A percentile compares a stretch with the other conserved stretches of the same genome.
Evolutionary conservation across 2,113 vertebrate species (phyloP).

Genomic region (Phyllostomus hastatus): DNA sequence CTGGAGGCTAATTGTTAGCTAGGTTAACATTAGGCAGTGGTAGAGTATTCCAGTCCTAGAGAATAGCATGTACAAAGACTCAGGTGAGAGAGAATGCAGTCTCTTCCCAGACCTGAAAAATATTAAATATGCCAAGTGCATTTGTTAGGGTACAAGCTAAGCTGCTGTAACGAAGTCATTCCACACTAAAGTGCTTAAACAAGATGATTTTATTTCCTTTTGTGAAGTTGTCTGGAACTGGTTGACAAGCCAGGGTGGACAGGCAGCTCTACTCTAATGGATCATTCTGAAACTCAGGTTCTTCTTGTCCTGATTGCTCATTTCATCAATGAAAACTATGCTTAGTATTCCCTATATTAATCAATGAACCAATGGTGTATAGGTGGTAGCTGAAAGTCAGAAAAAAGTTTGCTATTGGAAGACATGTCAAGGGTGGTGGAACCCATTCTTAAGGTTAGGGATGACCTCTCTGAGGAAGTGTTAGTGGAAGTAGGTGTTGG

Average conservation of each 20-base stretch:
- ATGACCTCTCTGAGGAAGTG: not conserved
- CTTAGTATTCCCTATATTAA: not conserved
- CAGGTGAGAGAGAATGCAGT: not conserved
- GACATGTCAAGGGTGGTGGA: not conserved
- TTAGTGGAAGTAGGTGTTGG: not conserved
- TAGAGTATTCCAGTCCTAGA: not conserved
- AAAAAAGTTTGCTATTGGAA: not conserved
- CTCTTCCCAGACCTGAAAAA: not conserved
- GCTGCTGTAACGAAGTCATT: not conserved
- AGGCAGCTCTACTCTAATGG: not conserved
- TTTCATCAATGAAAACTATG: not conserved
- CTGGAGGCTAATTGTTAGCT: not conserved
- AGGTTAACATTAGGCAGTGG: not conserved
- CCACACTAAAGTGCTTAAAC: not conserved
- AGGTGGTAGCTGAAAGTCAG: not conserved
- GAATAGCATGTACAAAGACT: not conserved
- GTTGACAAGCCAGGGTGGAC: not conserved
- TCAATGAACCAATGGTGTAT: not conserved
- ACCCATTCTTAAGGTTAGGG: not conserved
- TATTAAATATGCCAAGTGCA: not conserved
- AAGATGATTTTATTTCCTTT: not conserved
- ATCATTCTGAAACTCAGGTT: not conserved
- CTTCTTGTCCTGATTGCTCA: not conserved
- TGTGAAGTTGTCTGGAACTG: not conserved
- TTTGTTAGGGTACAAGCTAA: not conserved